These are phyloP conservation scores for Centruroides sculpturatus DNA, from an alignment of 1,140 invertebrate species.

Conservation along the genomic window DNA sequence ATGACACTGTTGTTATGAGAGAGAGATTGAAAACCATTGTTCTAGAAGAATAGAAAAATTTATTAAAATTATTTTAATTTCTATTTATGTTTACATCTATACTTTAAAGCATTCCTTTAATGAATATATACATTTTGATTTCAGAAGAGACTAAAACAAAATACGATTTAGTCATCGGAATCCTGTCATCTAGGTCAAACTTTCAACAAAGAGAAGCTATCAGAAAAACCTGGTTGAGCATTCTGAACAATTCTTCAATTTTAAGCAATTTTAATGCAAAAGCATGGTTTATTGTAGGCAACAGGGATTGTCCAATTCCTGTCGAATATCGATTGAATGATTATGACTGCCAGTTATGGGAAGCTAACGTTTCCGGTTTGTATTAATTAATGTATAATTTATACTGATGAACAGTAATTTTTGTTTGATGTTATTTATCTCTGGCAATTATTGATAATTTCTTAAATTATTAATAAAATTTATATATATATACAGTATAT, in stretches of 20 bases:
- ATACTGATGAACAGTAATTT: too few relatives aligned
- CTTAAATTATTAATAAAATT: too few relatives aligned
- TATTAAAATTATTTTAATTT: too few relatives aligned
- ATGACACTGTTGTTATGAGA: too few relatives aligned
- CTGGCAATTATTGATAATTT: too few relatives aligned
- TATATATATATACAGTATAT: too few relatives aligned
- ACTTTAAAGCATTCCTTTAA: too few relatives aligned
- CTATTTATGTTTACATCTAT: too few relatives aligned
- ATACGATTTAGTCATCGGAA: constrained; percentile 8
- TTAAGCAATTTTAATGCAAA: constrained; percentile 4
- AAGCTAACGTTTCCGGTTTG: constrained; percentile 2
- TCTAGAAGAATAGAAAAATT: too few relatives aligned
- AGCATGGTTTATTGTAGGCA: constrained; percentile 16
- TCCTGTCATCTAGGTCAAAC: constrained; percentile 14
- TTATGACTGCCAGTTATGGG: constrained; percentile 12
- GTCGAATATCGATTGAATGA: constrained; percentile 7
- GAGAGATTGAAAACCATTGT: too few relatives aligned
- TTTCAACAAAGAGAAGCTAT: constrained; percentile 14
- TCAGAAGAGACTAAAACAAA: neutral
- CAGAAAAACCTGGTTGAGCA: constrained; percentile 13
- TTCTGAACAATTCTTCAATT: neutral
- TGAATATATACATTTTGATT: too few relatives aligned
- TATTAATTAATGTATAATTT: neutral
- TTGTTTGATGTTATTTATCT: too few relatives aligned
- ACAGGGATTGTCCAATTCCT: constrained; percentile 12